Base-by-base conservation (phyloP, 64 coral and sea anemone genomes). In the Actinia tenebrosa region DNA sequence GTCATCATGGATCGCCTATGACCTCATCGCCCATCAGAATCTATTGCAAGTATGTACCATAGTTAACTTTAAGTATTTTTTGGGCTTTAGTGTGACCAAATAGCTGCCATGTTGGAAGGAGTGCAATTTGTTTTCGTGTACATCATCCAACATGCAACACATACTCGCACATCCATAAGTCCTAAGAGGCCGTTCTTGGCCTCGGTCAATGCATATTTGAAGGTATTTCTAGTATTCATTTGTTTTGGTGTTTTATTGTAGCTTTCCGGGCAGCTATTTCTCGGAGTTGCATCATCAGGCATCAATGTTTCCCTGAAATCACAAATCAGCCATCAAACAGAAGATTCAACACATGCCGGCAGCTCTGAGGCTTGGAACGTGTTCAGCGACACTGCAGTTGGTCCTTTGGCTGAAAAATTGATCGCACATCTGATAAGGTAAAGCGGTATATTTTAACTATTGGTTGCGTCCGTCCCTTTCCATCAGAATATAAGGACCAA, bases 11-110 rank as follows among this genome's bases (percentile, higher is more conserved):
- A 81, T 99, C 16, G 90, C 93, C 52, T 99, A 95, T 84, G 93
- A 95, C 84, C 61, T 99, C 10, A 87, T 86, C 86, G 97, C 93
- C 17, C 97, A 99, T 90, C 93, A 93, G 64, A 89, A 99, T 80
- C 79, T 95, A 42, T 82, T 99, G 17, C 83, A 86, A 79, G 96
- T 98, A 52, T 53, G 50, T 81, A 16, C 15, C 14, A 4, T 79
- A 9, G 77, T 79, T 79, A 15, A 16, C 15, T 58, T 50, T 50
- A 50, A 5, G 7, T 50, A 50, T 50, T 50, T 8, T 50, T 50
- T 37, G 30, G 47, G 47, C 47, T 50, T 50, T 50, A 5, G 47
- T 50, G 47, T 50, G 47, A 50, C 47, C 47, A 5, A 4, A 50
- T 50, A 8, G 7, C 47, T 4, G 47, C 47, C 47, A 50, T 50